Conservation (phyloP, 2,888 invertebrate genomes). For the Xestobium rufovillosum region DNA sequence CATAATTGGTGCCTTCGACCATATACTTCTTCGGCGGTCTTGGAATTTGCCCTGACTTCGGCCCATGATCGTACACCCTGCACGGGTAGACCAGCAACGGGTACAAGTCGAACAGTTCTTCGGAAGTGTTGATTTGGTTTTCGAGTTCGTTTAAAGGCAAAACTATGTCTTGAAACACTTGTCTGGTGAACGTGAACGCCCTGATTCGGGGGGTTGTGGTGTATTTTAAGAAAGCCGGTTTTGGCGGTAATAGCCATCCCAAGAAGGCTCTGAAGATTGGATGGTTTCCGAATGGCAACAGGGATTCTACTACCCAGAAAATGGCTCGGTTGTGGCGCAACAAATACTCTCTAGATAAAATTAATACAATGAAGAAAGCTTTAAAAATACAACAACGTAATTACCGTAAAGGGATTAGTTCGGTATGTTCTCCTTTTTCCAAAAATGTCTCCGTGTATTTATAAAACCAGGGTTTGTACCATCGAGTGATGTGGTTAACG, state of each 20-base stretch:
- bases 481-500: slow-evolving; percentile 52
- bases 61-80: slow-evolving; percentile 56
- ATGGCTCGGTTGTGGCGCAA: slow-evolving; percentile 60
- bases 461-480: slow-evolving; percentile 69
- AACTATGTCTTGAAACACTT: slow-evolving; percentile 66
- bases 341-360: slow-evolving; percentile 57
- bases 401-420: slow-evolving; percentile 55
- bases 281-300: slow-evolving; percentile 64
- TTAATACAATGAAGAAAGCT: too few species aligned
- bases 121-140: slow-evolving; percentile 53
- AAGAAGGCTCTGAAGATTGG: slow-evolving; percentile 53
- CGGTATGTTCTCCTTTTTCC: slow-evolving; percentile 47
- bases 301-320: slow-evolving; percentile 66
- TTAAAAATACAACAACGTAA: too few species aligned
- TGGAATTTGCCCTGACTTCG: slow-evolving; percentile 51
- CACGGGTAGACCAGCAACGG: slow-evolving; percentile 65
- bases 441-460: slow-evolving; percentile 57
- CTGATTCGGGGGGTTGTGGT: slow-evolving; percentile 61
- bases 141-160: slow-evolving; percentile 58
- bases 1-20: slow-evolving; percentile 57
- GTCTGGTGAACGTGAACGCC: slow-evolving; percentile 61
- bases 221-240: slow-evolving; percentile 65
- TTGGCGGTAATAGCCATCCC: slow-evolving; percentile 63
- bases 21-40: slow-evolving; percentile 51
- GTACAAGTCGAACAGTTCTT: slow-evolving; percentile 56